Percentiles rank a stretch among this genome's conserved stretches.
phyloP scores from a whole-genome alignment of 53 echinoderm and acorn worm genomes.

The Paracentrotus lividus region DNA sequence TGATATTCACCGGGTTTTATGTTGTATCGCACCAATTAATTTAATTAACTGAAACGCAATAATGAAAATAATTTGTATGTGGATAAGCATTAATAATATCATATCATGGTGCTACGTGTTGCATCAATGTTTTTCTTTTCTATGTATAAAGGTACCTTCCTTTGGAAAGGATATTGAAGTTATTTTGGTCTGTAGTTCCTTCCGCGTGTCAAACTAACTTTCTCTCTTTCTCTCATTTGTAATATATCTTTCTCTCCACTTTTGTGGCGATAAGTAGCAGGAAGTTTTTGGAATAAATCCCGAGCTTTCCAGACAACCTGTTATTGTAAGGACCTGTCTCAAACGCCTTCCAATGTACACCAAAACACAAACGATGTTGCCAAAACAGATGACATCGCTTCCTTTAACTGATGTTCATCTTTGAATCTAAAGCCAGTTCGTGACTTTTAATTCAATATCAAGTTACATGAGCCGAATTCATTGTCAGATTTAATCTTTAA shows the following conservation, averaged over 20 bases:
- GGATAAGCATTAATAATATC: background rate
- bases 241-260: background rate
- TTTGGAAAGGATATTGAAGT: constrained; percentile 46
- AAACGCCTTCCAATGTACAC: constrained; percentile 1
- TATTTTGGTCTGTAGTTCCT: constrained; percentile 58
- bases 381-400: constrained; percentile 54
- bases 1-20: too few species aligned
- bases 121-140: background rate
- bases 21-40: too few species aligned
- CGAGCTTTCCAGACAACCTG: constrained; percentile 60
- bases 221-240: background rate
- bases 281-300: constrained; percentile 66
- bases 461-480: too few species aligned
- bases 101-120: constrained; percentile 14
- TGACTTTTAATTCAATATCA: background rate
- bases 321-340: constrained; percentile 47
- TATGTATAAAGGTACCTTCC: constrained; percentile 43
- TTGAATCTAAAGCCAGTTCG: background rate
- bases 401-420: constrained; percentile 45
- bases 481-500: too few species aligned
- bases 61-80: background rate
- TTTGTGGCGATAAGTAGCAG: constrained; percentile 13
- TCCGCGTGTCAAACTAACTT: constrained; percentile 57
- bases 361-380: constrained; percentile 50
- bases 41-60: background rate